Conservation (phyloP, 2,888 invertebrate genomes). For the Agrotis ipsilon region DNA sequence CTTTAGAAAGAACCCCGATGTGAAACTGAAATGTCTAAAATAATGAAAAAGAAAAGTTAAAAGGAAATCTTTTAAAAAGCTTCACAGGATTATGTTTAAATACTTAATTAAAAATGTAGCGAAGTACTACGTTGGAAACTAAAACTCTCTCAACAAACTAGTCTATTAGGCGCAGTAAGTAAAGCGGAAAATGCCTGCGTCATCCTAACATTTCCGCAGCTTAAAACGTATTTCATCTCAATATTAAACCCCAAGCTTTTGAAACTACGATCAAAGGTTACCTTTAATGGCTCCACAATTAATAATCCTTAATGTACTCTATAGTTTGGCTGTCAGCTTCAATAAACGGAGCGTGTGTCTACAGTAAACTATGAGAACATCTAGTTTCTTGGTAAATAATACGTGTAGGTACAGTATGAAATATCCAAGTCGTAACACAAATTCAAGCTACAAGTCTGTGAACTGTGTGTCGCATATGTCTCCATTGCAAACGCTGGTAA, state of each 20-base stretch:
- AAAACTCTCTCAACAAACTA: constrained; percentile 2
- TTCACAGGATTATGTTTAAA: background rate
- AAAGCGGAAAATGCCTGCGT: constrained; percentile 33
- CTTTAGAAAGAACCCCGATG: background rate
- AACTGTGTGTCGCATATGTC: constrained; percentile 61
- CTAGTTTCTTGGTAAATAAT: constrained; percentile 51
- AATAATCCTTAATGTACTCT: constrained; percentile 42
- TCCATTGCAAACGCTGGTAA: constrained; percentile 71
- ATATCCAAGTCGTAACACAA: constrained; percentile 61
- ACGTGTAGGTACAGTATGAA: constrained; percentile 50
- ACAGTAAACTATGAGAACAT: constrained; percentile 38
- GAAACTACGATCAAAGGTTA: constrained; percentile 52
- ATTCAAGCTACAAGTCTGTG: constrained; percentile 58
- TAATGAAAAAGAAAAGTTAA: background rate
- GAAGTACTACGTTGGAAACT: background rate
- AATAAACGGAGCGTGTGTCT: constrained; percentile 33
- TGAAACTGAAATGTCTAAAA: background rate
- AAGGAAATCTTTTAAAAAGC: background rate
- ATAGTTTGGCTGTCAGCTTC: constrained; percentile 43
- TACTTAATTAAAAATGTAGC: background rate
- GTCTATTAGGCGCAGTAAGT: constrained; percentile 9
- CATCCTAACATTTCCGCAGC: constrained; percentile 25
- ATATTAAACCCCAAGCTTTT: constrained; percentile 33
- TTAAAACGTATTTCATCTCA: constrained; percentile 35
- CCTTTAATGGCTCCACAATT: constrained; percentile 48